Base-by-base conservation (phyloP, 2,888 invertebrate genomes). In the Serrognathus titanus region DNA sequence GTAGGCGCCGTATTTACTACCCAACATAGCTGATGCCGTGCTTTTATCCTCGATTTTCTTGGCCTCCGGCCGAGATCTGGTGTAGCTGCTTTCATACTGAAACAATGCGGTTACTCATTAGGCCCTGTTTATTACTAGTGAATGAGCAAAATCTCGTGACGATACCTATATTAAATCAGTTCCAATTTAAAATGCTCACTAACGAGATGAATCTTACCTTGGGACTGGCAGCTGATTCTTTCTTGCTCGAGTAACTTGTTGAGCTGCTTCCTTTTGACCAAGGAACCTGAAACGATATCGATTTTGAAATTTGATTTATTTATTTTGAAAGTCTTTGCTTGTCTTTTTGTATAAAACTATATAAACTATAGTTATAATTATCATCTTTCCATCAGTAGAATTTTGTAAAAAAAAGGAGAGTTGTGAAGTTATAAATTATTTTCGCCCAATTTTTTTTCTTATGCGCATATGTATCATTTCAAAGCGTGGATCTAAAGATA, bases 41-140 rank as follows among this genome's bases (percentile, higher is more conserved):
- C 63, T 63, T 65, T 71, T 72, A 49, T 71, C 72, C 20, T 70
- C 69, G 9, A 61, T 63, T 60, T 71, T 73, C 53, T 69, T 71
- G 51, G 65, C 58, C 55, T 72, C 72, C 11, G 67, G 56, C 57
- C 71, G 63, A 41, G 66, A 63, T 60, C 70, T 66, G 37, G 68
- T 62, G 61, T 72, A 72, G 43, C 65, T 66, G 46, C 69, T 62
- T 55, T 75, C 75, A 65, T 73, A 75, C 75, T 76, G 66, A 52
- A 71, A 71, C 24, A 57, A 37, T 40, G 40, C 40, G 12, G 40
- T 13, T 40, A 40, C 40, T 40, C 40, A 40, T 13, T 13, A 40
- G 11, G 7, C 5, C 40, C 12, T 39, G 40, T 40, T 40, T 12
- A 12, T 40, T 40, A 40, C 13, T 12, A 13, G 13, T 40, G 40